Percentiles rank a stretch among this genome's conserved stretches.
These are phyloP conservation scores for Anableps anableps DNA, from an alignment of 2,797 vertebrate species.

Conservation along the genomic window DNA sequence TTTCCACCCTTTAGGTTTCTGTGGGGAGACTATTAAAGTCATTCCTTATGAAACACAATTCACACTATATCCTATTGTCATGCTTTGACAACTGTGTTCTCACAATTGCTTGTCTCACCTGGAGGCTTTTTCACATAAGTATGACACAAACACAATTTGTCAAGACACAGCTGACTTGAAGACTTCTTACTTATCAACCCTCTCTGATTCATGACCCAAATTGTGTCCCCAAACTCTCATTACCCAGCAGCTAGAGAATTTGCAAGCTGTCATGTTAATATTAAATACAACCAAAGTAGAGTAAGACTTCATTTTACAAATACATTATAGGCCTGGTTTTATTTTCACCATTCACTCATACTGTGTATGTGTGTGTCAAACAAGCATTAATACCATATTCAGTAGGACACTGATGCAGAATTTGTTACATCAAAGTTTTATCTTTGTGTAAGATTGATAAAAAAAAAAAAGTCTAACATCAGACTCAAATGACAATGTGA, in stretches of 20 bases:
- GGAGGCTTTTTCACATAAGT: slow-evolving; percentile 13
- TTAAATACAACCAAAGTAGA: neutral
- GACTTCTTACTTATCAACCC: slow-evolving; percentile 18
- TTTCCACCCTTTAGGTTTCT: neutral
- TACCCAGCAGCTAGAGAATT: slow-evolving; percentile 5
- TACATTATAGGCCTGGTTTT: neutral
- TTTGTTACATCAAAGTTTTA: neutral
- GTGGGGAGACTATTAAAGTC: neutral
- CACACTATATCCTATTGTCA: neutral
- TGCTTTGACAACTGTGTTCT: slow-evolving; percentile 10
- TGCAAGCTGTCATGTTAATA: slow-evolving; percentile 13
- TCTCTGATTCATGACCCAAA: slow-evolving; percentile 25
- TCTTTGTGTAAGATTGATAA: neutral
- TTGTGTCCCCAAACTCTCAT: slow-evolving; percentile 17
- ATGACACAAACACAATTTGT: slow-evolving; percentile 31
- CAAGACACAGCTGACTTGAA: slow-evolving; percentile 11
- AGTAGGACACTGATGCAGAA: neutral
- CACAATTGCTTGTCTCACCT: slow-evolving; percentile 16
- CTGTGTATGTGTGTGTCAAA: neutral
- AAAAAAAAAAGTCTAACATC: neutral
- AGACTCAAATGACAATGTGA: neutral
- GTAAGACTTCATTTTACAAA: neutral
- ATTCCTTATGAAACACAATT: neutral
- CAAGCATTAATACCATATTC: neutral
- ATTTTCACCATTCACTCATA: neutral